Evolutionary conservation across 2,888 invertebrate genomes (phyloP).

Genomic region (Sthenelais limicola): DNA sequence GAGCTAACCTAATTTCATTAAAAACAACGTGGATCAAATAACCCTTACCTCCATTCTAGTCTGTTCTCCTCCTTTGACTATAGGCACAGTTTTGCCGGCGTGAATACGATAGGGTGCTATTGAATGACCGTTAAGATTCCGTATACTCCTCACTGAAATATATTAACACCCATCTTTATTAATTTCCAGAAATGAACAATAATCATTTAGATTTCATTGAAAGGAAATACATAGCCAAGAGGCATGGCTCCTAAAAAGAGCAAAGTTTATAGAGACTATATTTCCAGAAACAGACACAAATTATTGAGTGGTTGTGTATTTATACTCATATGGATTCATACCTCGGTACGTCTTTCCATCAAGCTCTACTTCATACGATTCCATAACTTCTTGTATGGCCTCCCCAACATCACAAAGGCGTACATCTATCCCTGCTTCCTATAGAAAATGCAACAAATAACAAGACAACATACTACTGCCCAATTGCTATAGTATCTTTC

Average conservation of each 20-base stretch:
- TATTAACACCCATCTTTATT: too few relatives aligned
- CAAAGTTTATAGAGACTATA: too few relatives aligned
- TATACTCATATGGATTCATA: neutral
- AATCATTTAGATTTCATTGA: too few relatives aligned
- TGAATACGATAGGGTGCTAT: constrained; percentile 94
- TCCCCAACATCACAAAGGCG: constrained; percentile 96
- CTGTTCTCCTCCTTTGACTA: constrained; percentile 93
- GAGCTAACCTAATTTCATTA: neutral
- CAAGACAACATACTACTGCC: too few relatives aligned
- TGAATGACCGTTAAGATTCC: constrained; percentile 99
- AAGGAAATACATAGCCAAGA: too few relatives aligned
- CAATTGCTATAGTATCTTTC: too few relatives aligned
- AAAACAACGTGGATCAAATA: neutral
- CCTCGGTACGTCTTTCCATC: constrained; percentile 95
- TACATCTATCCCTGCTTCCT: constrained; percentile 95
- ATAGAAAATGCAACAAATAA: too few relatives aligned
- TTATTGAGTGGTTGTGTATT: neutral
- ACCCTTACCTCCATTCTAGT: constrained; percentile 92
- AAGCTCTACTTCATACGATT: constrained; percentile 97
- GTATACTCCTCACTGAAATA: constrained; percentile 90
- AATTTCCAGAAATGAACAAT: too few relatives aligned
- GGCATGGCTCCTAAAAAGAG: too few relatives aligned
- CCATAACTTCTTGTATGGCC: constrained; percentile 99
- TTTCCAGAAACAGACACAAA: neutral
- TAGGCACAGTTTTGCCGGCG: constrained; percentile 99